These are phyloP conservation scores for Megaptera novaeangliae DNA, from an alignment of 2,113 vertebrate genomes.

Conservation along the genomic window DNA sequence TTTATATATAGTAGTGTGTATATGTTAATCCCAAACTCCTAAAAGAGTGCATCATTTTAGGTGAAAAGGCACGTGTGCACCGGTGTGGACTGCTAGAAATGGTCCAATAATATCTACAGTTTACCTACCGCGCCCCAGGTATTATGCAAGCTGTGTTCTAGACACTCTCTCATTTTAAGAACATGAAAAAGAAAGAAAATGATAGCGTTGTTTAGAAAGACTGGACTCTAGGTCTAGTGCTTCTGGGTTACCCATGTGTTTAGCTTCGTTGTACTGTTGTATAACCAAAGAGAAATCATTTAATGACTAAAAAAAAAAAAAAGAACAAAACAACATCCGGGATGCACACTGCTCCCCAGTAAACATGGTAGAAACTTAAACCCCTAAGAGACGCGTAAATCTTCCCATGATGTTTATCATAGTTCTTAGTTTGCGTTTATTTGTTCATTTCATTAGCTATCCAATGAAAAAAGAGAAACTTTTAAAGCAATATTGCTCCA, in stretches of 20 bases:
- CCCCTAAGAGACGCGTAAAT: not conserved
- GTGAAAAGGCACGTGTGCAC: not conserved
- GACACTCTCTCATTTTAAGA: not conserved
- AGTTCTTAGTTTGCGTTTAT: not conserved
- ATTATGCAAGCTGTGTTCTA: not conserved
- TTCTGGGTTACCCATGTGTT: not conserved
- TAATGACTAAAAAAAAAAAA: not conserved
- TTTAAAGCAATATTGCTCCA: conserved; percentile 66
- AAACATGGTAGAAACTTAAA: not conserved
- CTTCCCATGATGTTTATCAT: not conserved
- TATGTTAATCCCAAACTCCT: not conserved
- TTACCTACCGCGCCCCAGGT: not conserved
- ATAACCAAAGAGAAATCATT: not conserved
- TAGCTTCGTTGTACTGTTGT: not conserved
- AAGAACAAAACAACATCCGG: not conserved
- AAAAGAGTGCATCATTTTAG: not conserved
- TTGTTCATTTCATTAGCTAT: not conserved
- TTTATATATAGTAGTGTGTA: not conserved
- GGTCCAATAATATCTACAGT: not conserved
- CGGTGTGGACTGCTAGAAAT: no score
- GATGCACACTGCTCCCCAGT: not conserved
- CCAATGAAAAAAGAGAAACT: not conserved
- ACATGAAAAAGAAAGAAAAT: not conserved
- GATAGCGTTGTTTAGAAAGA: not conserved
- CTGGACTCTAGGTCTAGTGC: not conserved